Conservation (phyloP, 2,797 vertebrate genomes). For the Lacerta agilis region DNA sequence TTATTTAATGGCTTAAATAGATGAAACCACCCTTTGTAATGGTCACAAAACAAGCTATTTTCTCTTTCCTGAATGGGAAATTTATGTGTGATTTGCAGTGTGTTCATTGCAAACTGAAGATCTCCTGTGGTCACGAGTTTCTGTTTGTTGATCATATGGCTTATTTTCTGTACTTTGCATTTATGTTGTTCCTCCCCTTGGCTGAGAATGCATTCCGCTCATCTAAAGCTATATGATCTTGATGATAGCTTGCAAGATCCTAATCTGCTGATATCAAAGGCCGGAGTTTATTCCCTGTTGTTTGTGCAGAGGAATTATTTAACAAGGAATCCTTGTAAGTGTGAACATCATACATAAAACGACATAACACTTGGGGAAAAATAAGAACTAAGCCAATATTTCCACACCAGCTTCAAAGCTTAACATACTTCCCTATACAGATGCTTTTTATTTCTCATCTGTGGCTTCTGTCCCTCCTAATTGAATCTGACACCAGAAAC, state of each 20-base stretch:
- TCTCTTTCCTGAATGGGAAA: background rate
- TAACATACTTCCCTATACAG: slow-evolving; percentile 67
- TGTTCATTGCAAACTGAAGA: slow-evolving; percentile 44
- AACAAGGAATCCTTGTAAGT: slow-evolving; percentile 74
- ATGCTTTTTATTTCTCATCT: slow-evolving; percentile 70
- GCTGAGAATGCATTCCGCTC: slow-evolving; percentile 60
- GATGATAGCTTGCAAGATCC: slow-evolving; percentile 67
- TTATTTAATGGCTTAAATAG: background rate
- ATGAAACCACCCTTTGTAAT: background rate
- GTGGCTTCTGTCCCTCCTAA: slow-evolving; percentile 67
- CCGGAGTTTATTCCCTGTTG: slow-evolving; percentile 71
- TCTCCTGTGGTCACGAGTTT: slow-evolving; percentile 55
- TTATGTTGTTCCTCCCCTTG: slow-evolving; percentile 40
- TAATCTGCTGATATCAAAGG: slow-evolving; percentile 76
- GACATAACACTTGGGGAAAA: slow-evolving; percentile 72
- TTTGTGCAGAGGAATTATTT: slow-evolving; percentile 76
- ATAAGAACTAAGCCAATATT: slow-evolving; percentile 74
- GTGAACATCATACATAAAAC: slow-evolving; percentile 71
- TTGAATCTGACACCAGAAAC: slow-evolving; percentile 70
- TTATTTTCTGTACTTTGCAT: slow-evolving; percentile 59
- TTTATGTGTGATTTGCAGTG: background rate
- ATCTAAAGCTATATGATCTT: slow-evolving; percentile 55
- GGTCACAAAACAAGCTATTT: background rate
- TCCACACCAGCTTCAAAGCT: slow-evolving; percentile 72
- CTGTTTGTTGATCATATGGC: slow-evolving; percentile 50